phyloP scores from a whole-genome alignment of 2,888 invertebrate species.

The Esperia sulphurella region DNA sequence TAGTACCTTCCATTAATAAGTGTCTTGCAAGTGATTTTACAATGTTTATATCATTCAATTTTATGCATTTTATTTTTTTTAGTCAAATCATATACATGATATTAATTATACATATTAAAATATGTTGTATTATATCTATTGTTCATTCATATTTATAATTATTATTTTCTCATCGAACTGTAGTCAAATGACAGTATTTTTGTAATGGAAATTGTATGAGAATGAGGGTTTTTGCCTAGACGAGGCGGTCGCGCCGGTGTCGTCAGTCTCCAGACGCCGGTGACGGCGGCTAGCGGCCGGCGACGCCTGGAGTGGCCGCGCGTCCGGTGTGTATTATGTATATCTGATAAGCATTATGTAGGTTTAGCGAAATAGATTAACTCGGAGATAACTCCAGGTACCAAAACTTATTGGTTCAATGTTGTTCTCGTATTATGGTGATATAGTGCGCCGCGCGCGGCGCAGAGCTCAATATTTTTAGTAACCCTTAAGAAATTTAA shows the following conservation, averaged over 20 bases:
- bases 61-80: constrained; percentile 78
- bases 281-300: constrained; percentile 15
- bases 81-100: constrained; percentile 77
- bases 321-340: constrained; percentile 59
- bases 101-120: constrained; percentile 61
- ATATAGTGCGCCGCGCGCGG: constrained; percentile 72
- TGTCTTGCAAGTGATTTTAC: constrained; percentile 70
- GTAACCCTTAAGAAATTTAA: constrained; percentile 79
- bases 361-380: constrained; percentile 78
- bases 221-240: constrained; percentile 64
- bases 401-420: constrained; percentile 77
- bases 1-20: constrained; percentile 72
- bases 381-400: constrained; percentile 72
- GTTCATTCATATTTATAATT: constrained; percentile 68
- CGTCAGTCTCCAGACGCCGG: constrained; percentile 9
- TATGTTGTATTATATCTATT: constrained; percentile 70
- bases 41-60: constrained; percentile 74
- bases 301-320: constrained; percentile 20
- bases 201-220: constrained; percentile 76
- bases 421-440: constrained; percentile 77
- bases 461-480: constrained; percentile 80
- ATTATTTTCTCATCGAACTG: constrained; percentile 75
- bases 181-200: constrained; percentile 81
- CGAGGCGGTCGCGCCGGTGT: constrained; percentile 24
- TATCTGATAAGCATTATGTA: constrained; percentile 80